phyloP scores from a whole-genome alignment of 2,797 vertebrate species.

The Acropternis orthonyx region DNA sequence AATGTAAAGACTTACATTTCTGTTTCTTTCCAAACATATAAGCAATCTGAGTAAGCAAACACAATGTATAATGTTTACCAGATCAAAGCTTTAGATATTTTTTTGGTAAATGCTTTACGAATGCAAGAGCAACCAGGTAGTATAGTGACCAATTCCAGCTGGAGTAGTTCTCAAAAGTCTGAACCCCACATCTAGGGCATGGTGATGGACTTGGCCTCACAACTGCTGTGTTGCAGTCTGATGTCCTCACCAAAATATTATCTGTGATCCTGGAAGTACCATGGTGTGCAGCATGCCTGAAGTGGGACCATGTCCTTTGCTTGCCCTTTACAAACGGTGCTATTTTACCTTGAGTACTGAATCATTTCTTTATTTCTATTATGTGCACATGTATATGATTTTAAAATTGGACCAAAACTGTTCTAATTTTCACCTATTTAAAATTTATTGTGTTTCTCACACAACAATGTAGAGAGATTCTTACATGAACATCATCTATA shows the following conservation, averaged over 20 bases:
- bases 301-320: background rate
- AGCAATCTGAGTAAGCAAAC: background rate
- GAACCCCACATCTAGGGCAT: background rate
- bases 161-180: background rate
- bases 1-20: background rate
- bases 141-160: fast-evolving
- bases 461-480: background rate
- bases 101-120: background rate
- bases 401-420: background rate
- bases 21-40: background rate
- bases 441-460: background rate
- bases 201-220: background rate
- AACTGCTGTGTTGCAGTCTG: background rate
- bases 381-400: background rate
- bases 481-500: background rate
- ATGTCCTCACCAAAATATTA: background rate
- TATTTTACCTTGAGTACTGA: background rate
- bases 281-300: background rate
- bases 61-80: background rate
- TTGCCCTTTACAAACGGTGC: background rate
- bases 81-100: background rate
- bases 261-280: background rate
- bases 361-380: background rate
- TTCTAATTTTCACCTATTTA: background rate
- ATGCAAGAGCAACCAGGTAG: background rate